Conservation (phyloP, 2,113 vertebrate genomes). For the Sylvilagus bachmani region DNA sequence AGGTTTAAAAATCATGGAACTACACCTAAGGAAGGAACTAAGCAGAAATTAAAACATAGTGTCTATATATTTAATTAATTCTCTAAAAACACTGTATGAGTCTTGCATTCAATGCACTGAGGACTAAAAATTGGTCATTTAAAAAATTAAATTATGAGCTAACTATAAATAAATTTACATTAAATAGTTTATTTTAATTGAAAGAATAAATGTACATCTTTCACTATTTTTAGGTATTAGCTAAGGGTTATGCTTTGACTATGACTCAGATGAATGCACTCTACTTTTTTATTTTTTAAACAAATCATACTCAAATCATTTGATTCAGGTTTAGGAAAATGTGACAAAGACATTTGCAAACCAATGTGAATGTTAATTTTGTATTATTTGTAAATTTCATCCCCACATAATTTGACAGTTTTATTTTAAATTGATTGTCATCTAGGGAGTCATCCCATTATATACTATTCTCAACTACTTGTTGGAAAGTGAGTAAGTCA, state of each 20-base stretch:
- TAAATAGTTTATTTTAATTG: background rate
- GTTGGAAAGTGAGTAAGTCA: background rate
- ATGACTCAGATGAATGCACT: background rate
- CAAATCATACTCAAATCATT: background rate
- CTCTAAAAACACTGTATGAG: background rate
- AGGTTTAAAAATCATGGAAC: background rate
- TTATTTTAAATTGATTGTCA: background rate
- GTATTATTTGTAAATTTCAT: conserved; percentile 33
- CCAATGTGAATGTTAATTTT: background rate
- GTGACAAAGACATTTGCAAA: background rate
- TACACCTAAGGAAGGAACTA: conserved; percentile 15
- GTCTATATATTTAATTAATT: background rate
- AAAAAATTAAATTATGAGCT: conserved; percentile 16
- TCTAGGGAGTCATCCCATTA: background rate
- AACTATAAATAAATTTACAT: background rate
- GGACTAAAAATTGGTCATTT: background rate
- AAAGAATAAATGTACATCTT: background rate
- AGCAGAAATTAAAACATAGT: background rate
- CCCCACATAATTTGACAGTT: background rate
- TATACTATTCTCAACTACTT: background rate
- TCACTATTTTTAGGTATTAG: background rate
- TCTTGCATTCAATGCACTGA: background rate
- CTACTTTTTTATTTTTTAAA: background rate
- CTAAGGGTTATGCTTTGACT: background rate
- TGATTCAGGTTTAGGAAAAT: conserved; percentile 35